phyloP scores from a whole-genome alignment of 2,113 vertebrate species.

The Pelvicachromis taeniatus region DNA sequence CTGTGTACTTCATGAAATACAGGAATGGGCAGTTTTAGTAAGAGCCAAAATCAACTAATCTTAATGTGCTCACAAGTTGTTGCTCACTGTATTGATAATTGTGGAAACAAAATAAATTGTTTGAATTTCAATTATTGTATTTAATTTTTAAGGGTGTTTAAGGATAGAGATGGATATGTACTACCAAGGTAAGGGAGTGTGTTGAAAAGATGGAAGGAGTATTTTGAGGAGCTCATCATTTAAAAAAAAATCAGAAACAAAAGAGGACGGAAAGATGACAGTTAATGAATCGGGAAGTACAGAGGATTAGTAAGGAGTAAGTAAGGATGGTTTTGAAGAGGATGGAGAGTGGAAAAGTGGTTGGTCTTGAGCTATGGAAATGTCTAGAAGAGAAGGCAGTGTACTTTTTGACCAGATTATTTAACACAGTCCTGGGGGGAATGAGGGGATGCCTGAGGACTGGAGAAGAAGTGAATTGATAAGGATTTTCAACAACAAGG shows the following conservation, averaged over 20 bases:
- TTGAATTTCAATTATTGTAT: background rate
- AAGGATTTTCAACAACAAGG: background rate
- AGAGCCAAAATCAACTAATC: background rate
- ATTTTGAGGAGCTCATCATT: background rate
- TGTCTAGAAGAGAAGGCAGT: background rate
- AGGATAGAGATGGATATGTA: background rate
- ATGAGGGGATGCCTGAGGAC: background rate
- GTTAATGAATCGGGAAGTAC: background rate
- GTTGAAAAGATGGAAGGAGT: background rate
- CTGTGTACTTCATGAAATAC: background rate
- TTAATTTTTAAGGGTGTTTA: background rate
- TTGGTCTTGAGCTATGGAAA: background rate
- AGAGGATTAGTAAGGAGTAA: background rate
- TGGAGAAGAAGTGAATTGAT: background rate
- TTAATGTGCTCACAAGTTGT: background rate
- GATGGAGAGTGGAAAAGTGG: background rate
- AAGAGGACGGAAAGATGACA: background rate
- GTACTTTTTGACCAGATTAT: background rate
- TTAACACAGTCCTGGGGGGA: background rate
- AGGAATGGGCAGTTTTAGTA: background rate
- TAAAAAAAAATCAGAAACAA: background rate
- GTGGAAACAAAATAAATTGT: background rate
- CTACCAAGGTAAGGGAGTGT: background rate
- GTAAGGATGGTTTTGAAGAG: background rate
- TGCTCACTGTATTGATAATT: background rate